Base-by-base conservation (phyloP, 53 echinoderm and acorn worm genomes). In the Luidia sarsii region DNA sequence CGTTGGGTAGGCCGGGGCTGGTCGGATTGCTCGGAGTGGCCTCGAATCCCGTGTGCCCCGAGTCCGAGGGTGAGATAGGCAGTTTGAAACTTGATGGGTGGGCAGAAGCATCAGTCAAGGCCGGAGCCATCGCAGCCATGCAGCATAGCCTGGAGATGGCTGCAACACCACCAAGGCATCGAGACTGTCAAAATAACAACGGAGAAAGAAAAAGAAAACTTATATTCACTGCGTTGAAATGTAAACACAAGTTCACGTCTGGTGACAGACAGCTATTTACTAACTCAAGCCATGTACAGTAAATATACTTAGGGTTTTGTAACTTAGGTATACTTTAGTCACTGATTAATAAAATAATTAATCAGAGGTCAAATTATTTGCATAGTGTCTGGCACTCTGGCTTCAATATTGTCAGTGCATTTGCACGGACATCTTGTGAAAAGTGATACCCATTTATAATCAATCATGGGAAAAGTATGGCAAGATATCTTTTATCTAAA, bases 71-170 rank as follows among this genome's bases (percentile, higher is more conserved):
- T 57, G 97, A 91, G 48, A 91, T 88, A 36, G 97, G 97, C 83
- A 96, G 90, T 90, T 96, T 96, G 75, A 93, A 96, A 81, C 86
- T 89, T 83, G 88, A 88, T 71, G 97, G 82, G 83, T 96, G 97
- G 67, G 97, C 93, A 86, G 93, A 89, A 68, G 97, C 90, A 73
- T 96, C 97, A 83, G 97, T 96, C 83, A 96, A 86, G 71, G 97
- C 97, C 37, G 97, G 97, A 80, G 97, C 97, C 97, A 96, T 96
- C 64, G 89, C 97, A 93, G 93, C 97, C 93, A 93, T 93, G 86
- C 93, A 96, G 79, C 84, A 64, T 79, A 83, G 84, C 80, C 71
- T 59, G 87, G 67, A 64, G 41, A 87, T 65, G 69, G 68, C 59
- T 28, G 50, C 28, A 69, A 69, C 83, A 54, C 56, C 83, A 82